phyloP scores from a whole-genome alignment of 2,113 vertebrate genomes.

The Tursiops truncatus region DNA sequence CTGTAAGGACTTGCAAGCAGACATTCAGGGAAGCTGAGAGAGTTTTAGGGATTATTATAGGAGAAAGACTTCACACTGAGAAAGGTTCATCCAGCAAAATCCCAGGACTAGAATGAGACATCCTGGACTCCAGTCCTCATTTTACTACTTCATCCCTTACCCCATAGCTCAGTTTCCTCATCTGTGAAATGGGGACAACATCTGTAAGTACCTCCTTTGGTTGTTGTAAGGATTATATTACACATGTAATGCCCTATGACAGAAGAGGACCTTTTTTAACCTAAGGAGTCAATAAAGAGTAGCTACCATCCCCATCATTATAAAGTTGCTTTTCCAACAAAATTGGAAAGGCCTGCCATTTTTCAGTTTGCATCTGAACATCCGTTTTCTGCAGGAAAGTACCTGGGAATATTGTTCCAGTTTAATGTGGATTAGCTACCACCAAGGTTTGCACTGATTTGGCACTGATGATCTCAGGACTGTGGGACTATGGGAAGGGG shows the following conservation, averaged over 20 bases:
- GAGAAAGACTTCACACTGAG: neutral
- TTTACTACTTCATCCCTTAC: neutral
- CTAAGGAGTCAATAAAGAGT: neutral
- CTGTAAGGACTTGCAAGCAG: neutral
- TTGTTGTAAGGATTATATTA: neutral
- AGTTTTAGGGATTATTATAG: neutral
- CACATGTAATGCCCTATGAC: neutral
- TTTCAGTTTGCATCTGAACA: accelerated
- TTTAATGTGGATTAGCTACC: neutral
- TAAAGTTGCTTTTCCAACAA: neutral
- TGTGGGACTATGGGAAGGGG: neutral
- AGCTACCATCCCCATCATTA: neutral
- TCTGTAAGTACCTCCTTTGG: neutral
- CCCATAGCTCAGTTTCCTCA: neutral
- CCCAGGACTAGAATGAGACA: neutral
- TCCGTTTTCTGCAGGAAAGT: accelerated
- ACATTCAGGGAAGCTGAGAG: neutral
- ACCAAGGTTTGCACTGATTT: too few species aligned
- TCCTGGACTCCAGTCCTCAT: neutral
- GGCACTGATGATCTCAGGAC: neutral
- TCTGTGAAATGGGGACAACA: neutral
- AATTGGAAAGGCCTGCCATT: neutral
- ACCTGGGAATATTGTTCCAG: accelerated
- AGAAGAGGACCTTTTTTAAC: neutral
- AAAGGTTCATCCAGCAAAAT: neutral